Base-by-base conservation (phyloP, 2,797 vertebrate genomes). In the Paramormyrops hopkinsi region DNA sequence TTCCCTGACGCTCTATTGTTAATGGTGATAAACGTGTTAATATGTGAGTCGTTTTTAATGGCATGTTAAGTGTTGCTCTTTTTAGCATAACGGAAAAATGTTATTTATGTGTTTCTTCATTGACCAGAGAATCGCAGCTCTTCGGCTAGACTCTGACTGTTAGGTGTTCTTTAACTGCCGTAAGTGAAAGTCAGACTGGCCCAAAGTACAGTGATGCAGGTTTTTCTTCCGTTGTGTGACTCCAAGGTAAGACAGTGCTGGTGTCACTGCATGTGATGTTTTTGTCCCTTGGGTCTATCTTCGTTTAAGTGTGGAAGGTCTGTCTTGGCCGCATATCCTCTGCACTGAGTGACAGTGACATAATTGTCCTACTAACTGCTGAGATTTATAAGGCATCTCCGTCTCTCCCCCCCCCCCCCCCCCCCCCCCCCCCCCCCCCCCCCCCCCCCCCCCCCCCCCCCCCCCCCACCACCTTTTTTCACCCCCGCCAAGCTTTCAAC, bases 371-470 rank as follows among this genome's bases (percentile, higher is more conserved):
- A 54, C 86, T 88, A 89, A 89, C 91, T 87, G 89, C 91, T 84
- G 69, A 46, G 73, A 89, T 88, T 90, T 88, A 85, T 90, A 91
- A 90, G 90, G 91, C 88, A 89, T 92, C 91, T 89, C 69, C 82
- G 87, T 92, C 91, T 85, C 69, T 84, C 22, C 56, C 19, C 22
- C 46, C n/a, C n/a, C n/a, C n/a, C n/a, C n/a, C n/a, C n/a, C n/a
- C n/a, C n/a, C n/a, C n/a, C n/a, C n/a, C n/a, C n/a, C n/a, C n/a
- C n/a, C n/a, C n/a, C n/a, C n/a, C n/a, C n/a, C n/a, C n/a, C n/a
- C n/a, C n/a, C n/a, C n/a, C n/a, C n/a, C n/a, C n/a, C n/a, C n/a
- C n/a, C n/a, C n/a, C n/a, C n/a, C n/a, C n/a, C n/a, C n/a, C n/a
- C n/a, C n/a, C n/a, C n/a, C n/a, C n/a, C n/a, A n/a, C n/a, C n/a